These are phyloP conservation scores for Chymomyza procnemis DNA, from an alignment of 2,888 invertebrate genomes.

Conservation along the genomic window DNA sequence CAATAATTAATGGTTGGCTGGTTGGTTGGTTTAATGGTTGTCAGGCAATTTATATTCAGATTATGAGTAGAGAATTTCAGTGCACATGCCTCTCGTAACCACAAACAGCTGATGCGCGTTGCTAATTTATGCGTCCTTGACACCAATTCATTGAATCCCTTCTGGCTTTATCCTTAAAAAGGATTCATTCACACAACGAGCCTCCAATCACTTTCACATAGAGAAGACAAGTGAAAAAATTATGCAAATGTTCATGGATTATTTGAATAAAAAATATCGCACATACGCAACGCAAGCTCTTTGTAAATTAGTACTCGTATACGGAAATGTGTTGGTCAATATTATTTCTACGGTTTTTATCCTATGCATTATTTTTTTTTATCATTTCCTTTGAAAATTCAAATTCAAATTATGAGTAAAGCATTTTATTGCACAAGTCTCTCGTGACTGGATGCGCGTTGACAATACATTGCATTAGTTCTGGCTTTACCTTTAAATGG, in stretches of 20 bases:
- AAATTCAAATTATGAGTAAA: no score
- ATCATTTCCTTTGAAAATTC: no score
- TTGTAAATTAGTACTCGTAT: not conserved
- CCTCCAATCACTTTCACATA: slow-evolving; percentile 29
- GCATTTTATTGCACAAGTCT: no score
- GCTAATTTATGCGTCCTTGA: slow-evolving; percentile 32
- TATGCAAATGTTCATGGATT: slow-evolving; percentile 15
- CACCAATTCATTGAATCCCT: slow-evolving; percentile 12
- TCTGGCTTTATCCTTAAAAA: not conserved
- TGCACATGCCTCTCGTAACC: not conserved
- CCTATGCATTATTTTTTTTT: no score
- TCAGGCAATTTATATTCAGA: slow-evolving; percentile 30
- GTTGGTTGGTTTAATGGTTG: slow-evolving; percentile 8
- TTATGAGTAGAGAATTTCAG: slow-evolving; percentile 5
- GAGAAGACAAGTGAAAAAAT: slow-evolving; percentile 16
- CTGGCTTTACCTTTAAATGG: no score
- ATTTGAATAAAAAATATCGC: slow-evolving; percentile 26
- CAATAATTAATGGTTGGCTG: slow-evolving; percentile 32
- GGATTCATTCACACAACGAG: slow-evolving; percentile 30
- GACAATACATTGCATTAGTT: no score
- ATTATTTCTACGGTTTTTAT: slow-evolving; percentile 17
- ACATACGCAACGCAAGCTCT: slow-evolving; percentile 29
- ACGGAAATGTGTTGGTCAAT: not conserved
- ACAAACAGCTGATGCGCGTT: slow-evolving; percentile 19
- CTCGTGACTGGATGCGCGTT: no score